A percentile compares a stretch with the other conserved stretches of the same genome.
These are phyloP conservation scores for Pristiophorus japonicus DNA, from an alignment of 2,113 vertebrate species.

Conservation along the genomic window DNA sequence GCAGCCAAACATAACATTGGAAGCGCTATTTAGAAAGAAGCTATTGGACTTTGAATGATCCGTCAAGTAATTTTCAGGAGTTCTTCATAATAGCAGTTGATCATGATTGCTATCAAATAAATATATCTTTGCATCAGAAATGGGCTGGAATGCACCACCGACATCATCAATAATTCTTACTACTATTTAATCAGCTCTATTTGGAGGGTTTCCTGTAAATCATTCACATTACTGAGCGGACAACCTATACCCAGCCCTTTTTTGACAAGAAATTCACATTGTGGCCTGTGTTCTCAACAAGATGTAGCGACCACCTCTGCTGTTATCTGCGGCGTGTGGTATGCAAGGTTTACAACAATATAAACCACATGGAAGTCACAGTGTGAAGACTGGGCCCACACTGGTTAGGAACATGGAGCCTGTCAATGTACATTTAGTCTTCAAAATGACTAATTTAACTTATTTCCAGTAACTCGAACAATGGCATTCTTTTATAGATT, in stretches of 20 bases:
- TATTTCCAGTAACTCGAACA: neutral
- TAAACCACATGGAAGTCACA: neutral
- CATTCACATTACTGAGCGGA: neutral
- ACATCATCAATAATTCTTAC: neutral
- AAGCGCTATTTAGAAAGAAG: neutral
- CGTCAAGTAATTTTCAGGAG: neutral
- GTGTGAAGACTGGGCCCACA: neutral
- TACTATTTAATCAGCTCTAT: neutral
- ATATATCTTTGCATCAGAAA: neutral
- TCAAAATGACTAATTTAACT: neutral
- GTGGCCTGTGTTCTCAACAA: neutral
- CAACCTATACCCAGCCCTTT: neutral
- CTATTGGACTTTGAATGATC: neutral
- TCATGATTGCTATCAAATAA: neutral
- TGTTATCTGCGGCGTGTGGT: neutral
- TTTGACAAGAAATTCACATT: neutral
- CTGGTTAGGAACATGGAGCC: neutral
- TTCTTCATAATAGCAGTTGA: neutral
- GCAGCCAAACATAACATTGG: neutral
- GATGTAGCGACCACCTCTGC: neutral
- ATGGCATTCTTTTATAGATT: neutral
- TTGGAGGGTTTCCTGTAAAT: neutral
- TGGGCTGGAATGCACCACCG: neutral
- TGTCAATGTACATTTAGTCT: neutral
- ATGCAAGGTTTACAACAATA: neutral